Evolutionary conservation across 2,113 vertebrate genomes (phyloP).

Genomic region (human): DNA sequence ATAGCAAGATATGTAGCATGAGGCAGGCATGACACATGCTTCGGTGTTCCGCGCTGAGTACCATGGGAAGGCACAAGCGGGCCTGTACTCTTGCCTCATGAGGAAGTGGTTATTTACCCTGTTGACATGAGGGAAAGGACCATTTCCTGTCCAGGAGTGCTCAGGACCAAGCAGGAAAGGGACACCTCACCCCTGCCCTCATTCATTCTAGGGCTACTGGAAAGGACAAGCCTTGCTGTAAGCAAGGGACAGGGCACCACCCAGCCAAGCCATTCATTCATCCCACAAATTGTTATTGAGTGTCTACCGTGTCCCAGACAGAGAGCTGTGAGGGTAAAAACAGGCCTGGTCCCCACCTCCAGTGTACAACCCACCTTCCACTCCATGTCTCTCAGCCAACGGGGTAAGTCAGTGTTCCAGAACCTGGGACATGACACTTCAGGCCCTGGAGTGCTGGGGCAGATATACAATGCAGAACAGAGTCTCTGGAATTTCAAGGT

Average conservation of each 20-base stretch:
- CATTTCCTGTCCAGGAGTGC: not conserved
- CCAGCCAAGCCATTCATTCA: not conserved
- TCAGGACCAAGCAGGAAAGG: not conserved
- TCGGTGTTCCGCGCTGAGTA: not conserved
- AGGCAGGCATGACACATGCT: not conserved
- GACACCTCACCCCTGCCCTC: not conserved
- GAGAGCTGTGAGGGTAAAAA: not conserved
- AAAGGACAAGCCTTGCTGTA: not conserved
- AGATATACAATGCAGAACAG: not conserved
- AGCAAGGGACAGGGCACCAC: not conserved
- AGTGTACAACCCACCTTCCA: not conserved
- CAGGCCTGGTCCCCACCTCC: not conserved
- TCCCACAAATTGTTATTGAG: not conserved
- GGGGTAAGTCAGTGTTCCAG: not conserved
- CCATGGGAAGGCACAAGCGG: not conserved
- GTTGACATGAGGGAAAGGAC: not conserved
- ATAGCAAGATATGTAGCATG: not conserved
- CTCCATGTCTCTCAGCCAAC: not conserved
- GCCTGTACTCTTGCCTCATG: not conserved
- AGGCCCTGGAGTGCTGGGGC: not conserved
- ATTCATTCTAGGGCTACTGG: not conserved
- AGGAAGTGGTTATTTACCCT: conserved; percentile 9
- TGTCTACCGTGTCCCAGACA: not conserved
- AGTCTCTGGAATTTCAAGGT: conserved; percentile 7
- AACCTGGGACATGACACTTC: not conserved